These are phyloP conservation scores for Campoplex capitator DNA, from an alignment of 2,888 invertebrate genomes.

Conservation along the genomic window DNA sequence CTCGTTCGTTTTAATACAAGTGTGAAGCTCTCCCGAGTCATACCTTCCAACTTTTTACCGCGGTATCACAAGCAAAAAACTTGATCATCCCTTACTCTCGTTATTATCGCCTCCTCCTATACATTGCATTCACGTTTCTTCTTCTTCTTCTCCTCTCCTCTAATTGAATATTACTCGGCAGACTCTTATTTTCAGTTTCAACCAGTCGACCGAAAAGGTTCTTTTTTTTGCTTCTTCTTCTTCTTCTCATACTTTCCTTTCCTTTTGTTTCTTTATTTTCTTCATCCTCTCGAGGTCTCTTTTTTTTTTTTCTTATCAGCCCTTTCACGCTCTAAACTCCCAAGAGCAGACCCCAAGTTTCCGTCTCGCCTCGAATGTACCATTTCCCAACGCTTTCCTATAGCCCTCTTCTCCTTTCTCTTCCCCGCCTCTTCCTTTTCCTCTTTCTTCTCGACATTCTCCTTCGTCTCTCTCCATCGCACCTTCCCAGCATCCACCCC, in stretches of 20 bases:
- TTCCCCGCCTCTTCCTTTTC: neutral
- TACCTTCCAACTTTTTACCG: neutral
- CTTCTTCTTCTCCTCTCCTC: constrained; percentile 11
- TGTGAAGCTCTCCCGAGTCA: neutral
- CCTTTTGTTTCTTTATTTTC: neutral
- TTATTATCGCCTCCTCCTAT: constrained; percentile 22
- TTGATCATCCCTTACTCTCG: constrained; percentile 39
- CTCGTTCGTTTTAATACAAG: neutral
- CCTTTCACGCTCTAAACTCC: constrained; percentile 45
- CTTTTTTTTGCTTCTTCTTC: constrained; percentile 7
- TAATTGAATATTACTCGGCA: constrained; percentile 60
- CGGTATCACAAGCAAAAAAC: constrained; percentile 34
- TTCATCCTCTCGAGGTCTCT: neutral
- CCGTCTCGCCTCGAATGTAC: constrained; percentile 51
- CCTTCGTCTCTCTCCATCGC: constrained; percentile 72
- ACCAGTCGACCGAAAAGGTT: constrained; percentile 2
- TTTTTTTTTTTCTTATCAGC: neutral
- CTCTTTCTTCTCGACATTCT: constrained; percentile 19
- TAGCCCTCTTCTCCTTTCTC: constrained; percentile 52
- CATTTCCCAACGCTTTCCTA: constrained; percentile 59
- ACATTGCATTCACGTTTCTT: neutral
- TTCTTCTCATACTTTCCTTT: neutral
- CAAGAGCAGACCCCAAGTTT: constrained; percentile 68
- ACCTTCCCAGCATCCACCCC: constrained; percentile 36
- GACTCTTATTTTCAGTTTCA: constrained; percentile 36